Evolutionary conservation across 2,113 vertebrate genomes (phyloP).

Genomic region (Octodon degus): DNA sequence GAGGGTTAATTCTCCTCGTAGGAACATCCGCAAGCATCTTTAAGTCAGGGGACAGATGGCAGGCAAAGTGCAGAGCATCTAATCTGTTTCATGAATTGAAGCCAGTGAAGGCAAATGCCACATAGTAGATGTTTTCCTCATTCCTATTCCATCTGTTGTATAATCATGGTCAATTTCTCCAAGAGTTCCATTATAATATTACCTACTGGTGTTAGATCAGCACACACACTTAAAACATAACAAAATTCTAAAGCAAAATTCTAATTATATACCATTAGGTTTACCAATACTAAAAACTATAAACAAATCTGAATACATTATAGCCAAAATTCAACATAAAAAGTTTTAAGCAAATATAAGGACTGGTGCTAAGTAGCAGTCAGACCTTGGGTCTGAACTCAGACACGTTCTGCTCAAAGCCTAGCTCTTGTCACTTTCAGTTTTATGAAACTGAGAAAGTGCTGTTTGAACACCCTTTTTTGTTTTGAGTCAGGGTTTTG

Average conservation of each 20-base stretch:
- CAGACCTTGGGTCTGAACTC: not conserved
- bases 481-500: too few species aligned
- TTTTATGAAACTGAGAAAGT: not conserved
- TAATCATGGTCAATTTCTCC: constrained; percentile 45
- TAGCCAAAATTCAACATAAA: constrained; percentile 31
- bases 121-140: constrained; percentile 45
- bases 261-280: not conserved
- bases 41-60: constrained; percentile 27
- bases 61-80: constrained; percentile 42
- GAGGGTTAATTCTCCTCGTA: not conserved
- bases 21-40: not conserved
- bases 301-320: constrained; percentile 45
- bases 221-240: not conserved
- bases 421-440: not conserved
- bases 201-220: constrained; percentile 24
- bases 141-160: constrained; percentile 37
- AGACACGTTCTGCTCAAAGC: constrained; percentile 30
- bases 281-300: constrained; percentile 11
- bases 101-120: constrained; percentile 49
- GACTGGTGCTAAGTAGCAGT: not conserved
- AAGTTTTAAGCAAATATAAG: constrained; percentile 45
- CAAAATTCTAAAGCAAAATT: constrained; percentile 42
- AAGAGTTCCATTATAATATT: constrained; percentile 28
- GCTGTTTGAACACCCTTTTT: not conserved
- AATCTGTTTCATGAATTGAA: constrained; percentile 55